Percentiles rank a stretch among this genome's conserved stretches.
These are phyloP conservation scores for Masnerella sp. DNA, from an alignment of 2,888 invertebrate species.

Conservation along the genomic window DNA sequence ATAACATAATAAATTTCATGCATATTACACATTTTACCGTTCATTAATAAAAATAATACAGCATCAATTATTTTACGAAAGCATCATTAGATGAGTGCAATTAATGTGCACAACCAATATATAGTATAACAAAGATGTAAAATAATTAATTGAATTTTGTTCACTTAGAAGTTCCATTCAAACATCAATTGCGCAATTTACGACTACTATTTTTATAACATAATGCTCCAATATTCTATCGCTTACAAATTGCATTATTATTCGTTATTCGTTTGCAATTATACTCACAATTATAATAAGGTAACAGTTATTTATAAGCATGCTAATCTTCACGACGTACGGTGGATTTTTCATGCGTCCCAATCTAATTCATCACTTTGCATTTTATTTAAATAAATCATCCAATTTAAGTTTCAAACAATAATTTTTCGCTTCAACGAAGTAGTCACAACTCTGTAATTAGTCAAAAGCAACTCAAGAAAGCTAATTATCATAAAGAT, in stretches of 20 bases:
- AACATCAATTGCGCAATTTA: constrained; percentile 29
- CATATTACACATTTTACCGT: too few species aligned
- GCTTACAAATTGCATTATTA: constrained; percentile 49
- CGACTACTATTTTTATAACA: constrained; percentile 28
- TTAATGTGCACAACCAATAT: background rate
- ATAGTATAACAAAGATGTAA: constrained; percentile 21
- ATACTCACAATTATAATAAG: constrained; percentile 34
- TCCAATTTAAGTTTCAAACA: background rate
- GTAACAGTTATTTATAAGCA: constrained; percentile 42
- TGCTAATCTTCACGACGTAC: constrained; percentile 18
- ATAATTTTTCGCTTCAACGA: too few species aligned
- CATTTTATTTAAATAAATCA: background rate
- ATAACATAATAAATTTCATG: too few species aligned
- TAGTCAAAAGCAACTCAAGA: background rate
- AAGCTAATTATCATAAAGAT: constrained; percentile 1
- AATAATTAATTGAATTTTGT: constrained; percentile 34
- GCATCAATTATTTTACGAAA: background rate
- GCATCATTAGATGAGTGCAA: background rate
- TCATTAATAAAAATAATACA: background rate
- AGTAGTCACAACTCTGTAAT: constrained; percentile 3
- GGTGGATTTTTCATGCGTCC: constrained; percentile 10
- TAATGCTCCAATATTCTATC: constrained; percentile 31
- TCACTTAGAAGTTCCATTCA: constrained; percentile 29
- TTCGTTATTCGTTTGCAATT: constrained; percentile 39
- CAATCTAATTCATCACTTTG: constrained; percentile 1